A percentile compares a stretch with the other conserved stretches of the same genome.
These are phyloP conservation scores for Poeciliopsis paucimaculata DNA, from an alignment of 2,797 vertebrate genomes.

Conservation along the genomic window DNA sequence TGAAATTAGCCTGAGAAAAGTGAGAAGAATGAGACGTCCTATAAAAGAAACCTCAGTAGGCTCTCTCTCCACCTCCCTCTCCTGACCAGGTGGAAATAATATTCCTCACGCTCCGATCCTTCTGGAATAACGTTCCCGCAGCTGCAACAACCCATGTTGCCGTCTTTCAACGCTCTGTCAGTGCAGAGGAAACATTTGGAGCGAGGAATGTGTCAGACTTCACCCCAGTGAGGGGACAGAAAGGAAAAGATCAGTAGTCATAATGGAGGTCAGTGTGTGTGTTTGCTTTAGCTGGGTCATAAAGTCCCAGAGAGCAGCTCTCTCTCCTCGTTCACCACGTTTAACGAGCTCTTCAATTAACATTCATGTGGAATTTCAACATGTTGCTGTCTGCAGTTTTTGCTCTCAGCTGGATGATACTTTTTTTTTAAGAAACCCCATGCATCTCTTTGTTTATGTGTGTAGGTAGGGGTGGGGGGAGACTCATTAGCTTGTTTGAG, in stretches of 20 bases:
- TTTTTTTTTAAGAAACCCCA: slow-evolving; percentile 19
- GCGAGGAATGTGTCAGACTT: slow-evolving; percentile 74
- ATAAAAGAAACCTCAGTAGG: slow-evolving; percentile 61
- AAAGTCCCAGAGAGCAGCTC: slow-evolving; percentile 71
- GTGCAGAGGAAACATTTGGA: slow-evolving; percentile 59
- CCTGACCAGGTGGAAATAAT: slow-evolving; percentile 70
- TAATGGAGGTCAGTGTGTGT: slow-evolving; percentile 76
- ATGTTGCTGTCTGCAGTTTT: slow-evolving; percentile 44
- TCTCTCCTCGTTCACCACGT: slow-evolving; percentile 65
- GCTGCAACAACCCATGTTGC: slow-evolving; percentile 35
- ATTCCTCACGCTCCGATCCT: slow-evolving; percentile 40
- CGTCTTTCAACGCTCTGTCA: slow-evolving; percentile 59
- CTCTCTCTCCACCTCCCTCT: slow-evolving; percentile 36
- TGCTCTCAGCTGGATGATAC: slow-evolving; percentile 74
- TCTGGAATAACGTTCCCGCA: slow-evolving; percentile 44
- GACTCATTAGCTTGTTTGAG: slow-evolving; percentile 77
- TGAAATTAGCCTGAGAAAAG: slow-evolving; percentile 70
- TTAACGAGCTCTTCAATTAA: slow-evolving; percentile 76
- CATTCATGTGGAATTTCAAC: slow-evolving; percentile 70
- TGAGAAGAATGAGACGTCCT: slow-evolving; percentile 65
- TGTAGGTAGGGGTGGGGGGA: neutral
- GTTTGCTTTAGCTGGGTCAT: slow-evolving; percentile 73
- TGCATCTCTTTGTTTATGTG: slow-evolving; percentile 1
- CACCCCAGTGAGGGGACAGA: slow-evolving; percentile 65
- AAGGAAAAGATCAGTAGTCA: slow-evolving; percentile 76